Percentiles rank a stretch among this genome's conserved stretches.
Conservation (phyloP, 2,113 vertebrate genomes). For the Megaleporinus macrocephalus region DNA sequence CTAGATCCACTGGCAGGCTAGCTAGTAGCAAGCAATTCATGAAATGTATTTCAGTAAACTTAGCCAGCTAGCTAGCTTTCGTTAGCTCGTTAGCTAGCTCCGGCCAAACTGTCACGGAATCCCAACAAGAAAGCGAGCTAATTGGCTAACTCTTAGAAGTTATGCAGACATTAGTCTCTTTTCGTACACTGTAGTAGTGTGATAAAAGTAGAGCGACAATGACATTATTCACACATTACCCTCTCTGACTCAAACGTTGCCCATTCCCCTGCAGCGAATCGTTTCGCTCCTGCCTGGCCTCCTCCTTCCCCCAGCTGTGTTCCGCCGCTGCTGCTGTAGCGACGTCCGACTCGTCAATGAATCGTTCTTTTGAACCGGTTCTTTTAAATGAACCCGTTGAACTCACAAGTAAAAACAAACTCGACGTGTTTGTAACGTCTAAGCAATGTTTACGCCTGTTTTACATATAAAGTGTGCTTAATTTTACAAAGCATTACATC, state of each 20-base stretch:
- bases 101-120: conserved; percentile 37
- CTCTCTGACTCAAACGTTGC: conserved; percentile 72
- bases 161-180: background rate
- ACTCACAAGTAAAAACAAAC: background rate
- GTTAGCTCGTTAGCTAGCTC: conserved; percentile 40
- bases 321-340: conserved; percentile 73
- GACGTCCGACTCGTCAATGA: background rate
- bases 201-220: background rate
- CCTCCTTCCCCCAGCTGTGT: conserved; percentile 79
- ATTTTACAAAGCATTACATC: too few relatives aligned
- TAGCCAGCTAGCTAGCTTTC: conserved; percentile 51
- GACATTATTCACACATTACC: conserved; percentile 64
- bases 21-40: background rate
- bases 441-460: too few relatives aligned
- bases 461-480: too few relatives aligned
- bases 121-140: conserved; percentile 36
- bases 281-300: conserved; percentile 76
- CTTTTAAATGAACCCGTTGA: background rate
- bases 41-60: conserved; percentile 23
- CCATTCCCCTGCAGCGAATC: conserved; percentile 75
- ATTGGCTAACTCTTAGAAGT: background rate
- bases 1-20: conserved; percentile 10
- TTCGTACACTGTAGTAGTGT: background rate
- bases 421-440: background rate
- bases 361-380: conserved; percentile 24